These are phyloP conservation scores for Apistogramma diplotaenia DNA, from an alignment of 2,113 vertebrate species.

Conservation along the genomic window DNA sequence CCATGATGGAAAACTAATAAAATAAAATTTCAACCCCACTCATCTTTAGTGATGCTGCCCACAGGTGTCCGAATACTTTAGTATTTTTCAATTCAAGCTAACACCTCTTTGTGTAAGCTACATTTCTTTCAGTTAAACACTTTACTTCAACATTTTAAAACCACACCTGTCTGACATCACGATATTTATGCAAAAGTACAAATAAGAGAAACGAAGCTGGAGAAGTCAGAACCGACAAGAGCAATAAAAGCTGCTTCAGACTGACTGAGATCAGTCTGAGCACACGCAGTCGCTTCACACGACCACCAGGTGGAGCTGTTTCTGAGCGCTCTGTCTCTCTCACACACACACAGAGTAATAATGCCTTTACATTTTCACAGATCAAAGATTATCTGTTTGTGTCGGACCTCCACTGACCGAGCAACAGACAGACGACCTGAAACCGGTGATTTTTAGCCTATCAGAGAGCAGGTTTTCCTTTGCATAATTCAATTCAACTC, in stretches of 20 bases:
- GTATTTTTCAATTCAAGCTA: no score
- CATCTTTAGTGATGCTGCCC: no score
- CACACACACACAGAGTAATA: no score
- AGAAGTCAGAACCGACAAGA: neutral
- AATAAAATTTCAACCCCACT: no score
- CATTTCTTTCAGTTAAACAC: no score
- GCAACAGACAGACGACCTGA: neutral
- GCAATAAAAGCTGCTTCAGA: no score
- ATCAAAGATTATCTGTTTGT: neutral
- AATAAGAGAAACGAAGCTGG: neutral
- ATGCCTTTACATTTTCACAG: neutral
- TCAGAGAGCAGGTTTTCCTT: neutral
- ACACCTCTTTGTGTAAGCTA: no score
- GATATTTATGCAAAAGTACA: no score
- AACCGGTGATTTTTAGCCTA: neutral
- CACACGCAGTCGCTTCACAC: neutral
- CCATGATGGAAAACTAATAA: no score
- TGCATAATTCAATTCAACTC: fast-evolving
- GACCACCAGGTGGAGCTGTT: fast-evolving
- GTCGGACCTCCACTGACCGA: neutral
- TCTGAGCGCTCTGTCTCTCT: neutral
- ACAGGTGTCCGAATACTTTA: no score
- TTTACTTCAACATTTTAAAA: no score
- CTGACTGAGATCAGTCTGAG: neutral
- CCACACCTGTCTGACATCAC: no score